Evolutionary conservation across 2,888 invertebrate species (phyloP), one percentile per base, ranked within the genome.

Genomic region (Cosmopolites sordidus): DNA sequence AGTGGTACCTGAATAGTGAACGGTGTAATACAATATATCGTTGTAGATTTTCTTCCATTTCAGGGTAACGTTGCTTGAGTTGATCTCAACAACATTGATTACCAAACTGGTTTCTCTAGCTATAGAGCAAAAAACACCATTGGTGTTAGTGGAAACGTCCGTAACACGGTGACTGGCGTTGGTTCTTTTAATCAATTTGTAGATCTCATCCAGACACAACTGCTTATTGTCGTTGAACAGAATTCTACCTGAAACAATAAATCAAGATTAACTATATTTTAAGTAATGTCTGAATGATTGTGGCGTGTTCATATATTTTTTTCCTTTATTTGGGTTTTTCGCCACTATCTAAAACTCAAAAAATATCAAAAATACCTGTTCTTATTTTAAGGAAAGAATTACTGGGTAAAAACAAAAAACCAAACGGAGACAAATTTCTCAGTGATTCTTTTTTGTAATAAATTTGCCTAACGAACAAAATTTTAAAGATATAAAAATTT

Each of bases 201-300:
- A 72, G 42, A 92, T 83, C 65, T 84, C 81, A 17, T 77, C 77
- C 48, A 81, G 75, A 69, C 94, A 95, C 12, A 95, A 74, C 68
- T 86, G 83, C 1, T 88, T 86, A 70, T 95, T 95, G 65, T 83
- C 80, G 62, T 89, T 85, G 63, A 93, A 85, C 54, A 81, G 82
- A 40, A 90, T 75, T 6, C 41, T 52, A 5, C 65, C 65, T 65
- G 46, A 59, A 59, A 54, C 9, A 38, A 41, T 39, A 51, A 39
- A 12, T 5, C 22, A 22, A 22, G 3, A 8, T 22, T 22, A 22
- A 22, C 4, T 22, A 22, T 8, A n/a, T n/a, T n/a, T n/a, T n/a
- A n/a, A n/a, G n/a, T n/a, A n/a, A n/a, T n/a, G n/a, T n/a, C n/a
- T n/a, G n/a, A n/a, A n/a, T n/a, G n/a, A n/a, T n/a, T n/a, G n/a